Percentiles rank a stretch among this genome's conserved stretches.
Evolutionary conservation across 2,797 vertebrate genomes (phyloP).

Genomic region (Sebastes cheni): DNA sequence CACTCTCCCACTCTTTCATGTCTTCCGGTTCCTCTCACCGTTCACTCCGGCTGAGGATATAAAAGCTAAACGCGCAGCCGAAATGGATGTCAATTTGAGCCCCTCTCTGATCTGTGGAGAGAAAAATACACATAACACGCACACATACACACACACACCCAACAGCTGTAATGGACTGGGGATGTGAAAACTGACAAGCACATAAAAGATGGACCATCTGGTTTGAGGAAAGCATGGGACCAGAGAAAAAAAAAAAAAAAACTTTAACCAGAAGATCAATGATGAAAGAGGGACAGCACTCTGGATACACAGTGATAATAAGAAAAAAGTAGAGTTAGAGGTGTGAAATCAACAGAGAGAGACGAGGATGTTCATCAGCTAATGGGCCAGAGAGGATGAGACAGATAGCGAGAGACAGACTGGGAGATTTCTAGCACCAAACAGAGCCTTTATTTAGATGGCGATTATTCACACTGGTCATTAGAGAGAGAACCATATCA

Average conservation of each 20-base stretch:
- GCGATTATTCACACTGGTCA: slow-evolving; percentile 86
- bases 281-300: slow-evolving; percentile 26
- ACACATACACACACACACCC: slow-evolving; percentile 18
- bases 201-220: slow-evolving; percentile 57
- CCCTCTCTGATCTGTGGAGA: slow-evolving; percentile 69
- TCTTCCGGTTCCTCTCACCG: slow-evolving; percentile 62
- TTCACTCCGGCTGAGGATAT: slow-evolving; percentile 58
- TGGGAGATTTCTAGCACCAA: slow-evolving; percentile 74
- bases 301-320: background rate
- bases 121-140: slow-evolving; percentile 36
- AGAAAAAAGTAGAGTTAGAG: background rate
- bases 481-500: slow-evolving; percentile 86
- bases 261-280: slow-evolving; percentile 15
- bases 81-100: slow-evolving; percentile 77
- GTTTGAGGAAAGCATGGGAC: slow-evolving; percentile 12
- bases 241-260: background rate
- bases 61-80: slow-evolving; percentile 70
- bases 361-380: slow-evolving; percentile 6
- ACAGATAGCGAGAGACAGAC: slow-evolving; percentile 46
- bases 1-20: slow-evolving; percentile 69
- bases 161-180: slow-evolving; percentile 68
- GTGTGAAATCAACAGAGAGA: slow-evolving; percentile 20
- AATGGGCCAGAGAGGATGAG: slow-evolving; percentile 23
- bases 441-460: slow-evolving; percentile 85
- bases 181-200: slow-evolving; percentile 70